Conservation (phyloP, 2,797 vertebrate species). For the Percopsis omiscomaycus region DNA sequence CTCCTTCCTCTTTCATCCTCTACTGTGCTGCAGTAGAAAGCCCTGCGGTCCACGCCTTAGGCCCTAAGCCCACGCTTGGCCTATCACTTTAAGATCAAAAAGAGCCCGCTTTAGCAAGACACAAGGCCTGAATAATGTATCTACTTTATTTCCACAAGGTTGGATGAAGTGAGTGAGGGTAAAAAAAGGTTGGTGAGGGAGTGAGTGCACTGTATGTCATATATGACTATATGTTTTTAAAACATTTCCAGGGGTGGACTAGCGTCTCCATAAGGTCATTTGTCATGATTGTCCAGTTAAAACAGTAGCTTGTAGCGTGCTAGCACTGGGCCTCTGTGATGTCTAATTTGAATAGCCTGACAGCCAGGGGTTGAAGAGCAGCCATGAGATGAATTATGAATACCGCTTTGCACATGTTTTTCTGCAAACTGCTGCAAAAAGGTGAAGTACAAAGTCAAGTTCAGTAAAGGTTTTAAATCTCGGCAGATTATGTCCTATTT, state of each 20-base stretch:
- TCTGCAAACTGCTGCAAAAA: slow-evolving; percentile 68
- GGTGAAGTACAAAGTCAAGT: slow-evolving; percentile 68
- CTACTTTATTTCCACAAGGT: slow-evolving; percentile 70
- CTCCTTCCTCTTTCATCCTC: slow-evolving; percentile 55
- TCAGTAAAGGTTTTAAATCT: slow-evolving; percentile 36
- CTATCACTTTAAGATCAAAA: slow-evolving; percentile 79
- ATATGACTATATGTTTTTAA: slow-evolving; percentile 22
- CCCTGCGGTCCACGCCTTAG: slow-evolving; percentile 69
- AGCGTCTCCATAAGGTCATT: slow-evolving; percentile 50
- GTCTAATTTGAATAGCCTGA: slow-evolving; percentile 78
- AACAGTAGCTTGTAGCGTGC: slow-evolving; percentile 55
- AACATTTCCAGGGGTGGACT: slow-evolving; percentile 35
- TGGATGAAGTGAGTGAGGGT: slow-evolving; percentile 49
- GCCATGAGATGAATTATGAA: slow-evolving; percentile 77
- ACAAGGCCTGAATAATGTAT: slow-evolving; percentile 79
- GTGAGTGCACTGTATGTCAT: background rate
- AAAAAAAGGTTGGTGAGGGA: slow-evolving; percentile 20
- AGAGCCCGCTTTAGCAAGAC: slow-evolving; percentile 73
- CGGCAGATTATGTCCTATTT: slow-evolving; percentile 33
- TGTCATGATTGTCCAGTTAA: slow-evolving; percentile 54
- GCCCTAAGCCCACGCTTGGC: slow-evolving; percentile 72
- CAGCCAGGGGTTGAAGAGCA: slow-evolving; percentile 67
- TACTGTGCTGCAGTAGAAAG: slow-evolving; percentile 61
- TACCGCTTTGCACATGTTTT: slow-evolving; percentile 64
- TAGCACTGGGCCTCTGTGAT: slow-evolving; percentile 63